Evolutionary conservation across 2,113 vertebrate genomes (phyloP), one percentile per base, ranked within the genome.

Genomic region (Paramormyrops kingsleyae): DNA sequence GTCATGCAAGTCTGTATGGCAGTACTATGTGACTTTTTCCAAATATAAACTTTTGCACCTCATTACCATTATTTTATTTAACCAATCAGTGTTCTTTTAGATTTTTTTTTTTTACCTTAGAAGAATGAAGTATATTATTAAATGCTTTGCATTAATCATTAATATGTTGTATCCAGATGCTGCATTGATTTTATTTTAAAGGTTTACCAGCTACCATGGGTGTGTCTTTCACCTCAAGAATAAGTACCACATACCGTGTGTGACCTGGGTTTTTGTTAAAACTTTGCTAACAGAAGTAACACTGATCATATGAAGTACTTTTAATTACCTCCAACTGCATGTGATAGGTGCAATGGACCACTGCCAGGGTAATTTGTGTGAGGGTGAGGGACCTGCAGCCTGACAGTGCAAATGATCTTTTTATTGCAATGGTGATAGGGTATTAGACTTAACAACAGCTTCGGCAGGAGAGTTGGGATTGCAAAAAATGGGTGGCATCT

Each of bases 321-420:
- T 90, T 88, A 88, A 88, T 83, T 88, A 87, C 46, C 83, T 74
- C 89, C 70, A 83, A 90, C 87, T 90, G 74, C 89, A 90, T 42
- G 35, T 50, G 35, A 70, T 83, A 62, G 87, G 87, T 24, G 47
- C 31, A 87, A 10, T 87, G 86, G 70, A 77, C 49, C 35, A 47
- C 85, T 56, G 59, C 2, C 89, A 53, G 89, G 49, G 86, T 59
- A 24, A 70, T 80, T 31, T 49, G 27, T 31, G 50, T 52, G 53
- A n/a, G 35, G 5, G 50, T 50, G 74, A 21, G 53, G 42, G 89
- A 74, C 49, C 49, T 31, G 42, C 49, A 44, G 74, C 70, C 47
- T 49, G 74, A 56, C 74, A 39, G 31, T 31, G 89, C 89, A 90
- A 92, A 91, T 91, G 91, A 91, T 91, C 91, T 66, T 91, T 91